Evolutionary conservation across 1,140 invertebrate species (phyloP).

Genomic region (Thereuonema tuberculata): DNA sequence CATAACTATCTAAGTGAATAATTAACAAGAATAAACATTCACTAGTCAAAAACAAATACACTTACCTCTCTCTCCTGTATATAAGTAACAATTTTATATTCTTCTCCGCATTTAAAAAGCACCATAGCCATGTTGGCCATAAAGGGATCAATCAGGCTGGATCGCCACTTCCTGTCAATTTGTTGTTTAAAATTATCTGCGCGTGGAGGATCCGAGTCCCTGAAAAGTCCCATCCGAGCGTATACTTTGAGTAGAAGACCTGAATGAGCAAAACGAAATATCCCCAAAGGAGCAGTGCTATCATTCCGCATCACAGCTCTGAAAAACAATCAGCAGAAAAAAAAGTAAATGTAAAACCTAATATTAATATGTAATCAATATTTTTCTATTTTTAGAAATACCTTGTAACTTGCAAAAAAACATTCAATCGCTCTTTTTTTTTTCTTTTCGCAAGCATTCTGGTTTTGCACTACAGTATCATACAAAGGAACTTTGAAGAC

Average conservation of each 20-base stretch:
- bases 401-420: too few species aligned
- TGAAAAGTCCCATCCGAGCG: slow-evolving; percentile 56
- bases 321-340: too few species aligned
- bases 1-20: too few species aligned
- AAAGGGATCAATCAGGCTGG: slow-evolving; percentile 62
- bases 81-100: slow-evolving; percentile 43
- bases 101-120: slow-evolving; percentile 46
- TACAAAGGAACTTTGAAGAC: too few species aligned
- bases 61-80: slow-evolving; percentile 57
- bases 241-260: slow-evolving; percentile 68
- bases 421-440: too few species aligned
- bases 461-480: too few species aligned
- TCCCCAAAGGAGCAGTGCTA: slow-evolving; percentile 28
- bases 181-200: slow-evolving; percentile 42
- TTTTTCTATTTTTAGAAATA: too few species aligned
- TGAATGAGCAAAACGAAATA: slow-evolving; percentile 73
- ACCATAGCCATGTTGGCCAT: slow-evolving; percentile 72
- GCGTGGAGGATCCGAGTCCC: slow-evolving; percentile 45
- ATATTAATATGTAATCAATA: too few species aligned
- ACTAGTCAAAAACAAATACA: too few species aligned
- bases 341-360: too few species aligned
- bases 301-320: background rate
- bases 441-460: too few species aligned
- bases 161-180: slow-evolving; percentile 50
- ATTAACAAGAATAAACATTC: too few species aligned